phyloP scores from a whole-genome alignment of 1,140 invertebrate genomes.

The Cryptotermes secundus region DNA sequence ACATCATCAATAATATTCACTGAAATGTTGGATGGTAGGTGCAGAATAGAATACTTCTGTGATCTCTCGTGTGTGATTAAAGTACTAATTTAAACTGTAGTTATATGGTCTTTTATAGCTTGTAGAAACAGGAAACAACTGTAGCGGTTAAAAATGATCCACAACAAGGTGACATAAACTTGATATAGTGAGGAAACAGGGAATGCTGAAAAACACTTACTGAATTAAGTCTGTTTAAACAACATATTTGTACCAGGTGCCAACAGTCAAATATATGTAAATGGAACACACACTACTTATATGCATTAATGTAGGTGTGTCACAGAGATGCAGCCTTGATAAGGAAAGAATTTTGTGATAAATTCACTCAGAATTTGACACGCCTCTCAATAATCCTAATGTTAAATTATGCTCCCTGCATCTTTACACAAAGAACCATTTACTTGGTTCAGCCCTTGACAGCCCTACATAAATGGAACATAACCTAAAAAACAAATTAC shows the following conservation, averaged over 20 bases:
- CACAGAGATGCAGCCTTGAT: not conserved
- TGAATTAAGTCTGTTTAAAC: not conserved
- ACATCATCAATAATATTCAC: not conserved
- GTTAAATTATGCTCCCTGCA: not conserved
- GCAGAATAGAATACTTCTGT: not conserved
- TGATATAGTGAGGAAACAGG: not conserved
- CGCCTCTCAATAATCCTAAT: not conserved
- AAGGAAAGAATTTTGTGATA: not conserved
- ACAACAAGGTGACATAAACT: constrained; percentile 4
- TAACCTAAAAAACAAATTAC: not conserved
- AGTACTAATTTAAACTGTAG: not conserved
- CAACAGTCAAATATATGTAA: constrained; percentile 5
- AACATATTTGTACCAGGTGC: not conserved
- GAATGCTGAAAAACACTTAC: not conserved
- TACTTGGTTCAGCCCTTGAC: not conserved
- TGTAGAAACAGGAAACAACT: not conserved
- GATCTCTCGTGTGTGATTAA: not conserved
- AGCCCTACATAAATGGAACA: not conserved
- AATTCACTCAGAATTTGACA: not conserved
- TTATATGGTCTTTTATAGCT: not conserved
- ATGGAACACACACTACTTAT: not conserved
- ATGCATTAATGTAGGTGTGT: not conserved
- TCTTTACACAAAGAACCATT: not conserved
- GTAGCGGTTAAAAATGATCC: not conserved
- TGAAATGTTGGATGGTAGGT: not conserved